Evolutionary conservation across 2,888 invertebrate species (phyloP), one percentile per base, ranked within the genome.

Genomic region (Zootermopsis nevadensis): DNA sequence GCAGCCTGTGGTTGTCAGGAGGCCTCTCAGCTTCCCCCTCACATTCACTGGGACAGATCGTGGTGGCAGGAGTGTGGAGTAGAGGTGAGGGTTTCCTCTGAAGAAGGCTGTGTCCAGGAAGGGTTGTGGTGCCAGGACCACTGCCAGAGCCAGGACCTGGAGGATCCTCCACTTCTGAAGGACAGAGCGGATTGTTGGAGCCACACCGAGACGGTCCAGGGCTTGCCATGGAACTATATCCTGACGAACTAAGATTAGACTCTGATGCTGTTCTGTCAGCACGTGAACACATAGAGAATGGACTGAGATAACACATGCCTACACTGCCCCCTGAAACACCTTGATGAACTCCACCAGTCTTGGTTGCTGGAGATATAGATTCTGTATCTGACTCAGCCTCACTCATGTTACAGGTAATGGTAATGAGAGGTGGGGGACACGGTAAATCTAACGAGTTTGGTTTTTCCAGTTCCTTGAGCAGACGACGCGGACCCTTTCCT

Each of bases 161-260:
- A 83, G 67, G 93, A 86, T 95, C 95, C 87, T 95, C 95, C 92
- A 93, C 93, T 90, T 95, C 94, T 22, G 93, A 93, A 1, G 94
- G 93, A 88, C 94, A 95, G 4, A 96, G 88, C 0, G 95, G 95
- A 88, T 95, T 96, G 87, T 94, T 95, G 0, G 95, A 96, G 10
- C 95, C 95, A 88, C 96, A 96, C 85, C 96, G 91, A 0, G 95
- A 95, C 7, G 95, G 95, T 0, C 95, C 95, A 0, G 96, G 96
- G 89, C 95, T 95, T 0, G 96, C 95, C 94, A 96, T 95, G 3
- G 95, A 96, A 85, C 95, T 95, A 88, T 96, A 96, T 15, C 96
- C 96, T 0, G 95, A 96, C 15, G 96, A 95, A 85, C 95, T 95
- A 67, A 96, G 90, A 89, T 96, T 96, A 2, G 95, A 95, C 89